Evolutionary conservation across 2,888 invertebrate genomes (phyloP), one percentile per base, ranked within the genome.

Genomic region (Lasius fuliginosus): DNA sequence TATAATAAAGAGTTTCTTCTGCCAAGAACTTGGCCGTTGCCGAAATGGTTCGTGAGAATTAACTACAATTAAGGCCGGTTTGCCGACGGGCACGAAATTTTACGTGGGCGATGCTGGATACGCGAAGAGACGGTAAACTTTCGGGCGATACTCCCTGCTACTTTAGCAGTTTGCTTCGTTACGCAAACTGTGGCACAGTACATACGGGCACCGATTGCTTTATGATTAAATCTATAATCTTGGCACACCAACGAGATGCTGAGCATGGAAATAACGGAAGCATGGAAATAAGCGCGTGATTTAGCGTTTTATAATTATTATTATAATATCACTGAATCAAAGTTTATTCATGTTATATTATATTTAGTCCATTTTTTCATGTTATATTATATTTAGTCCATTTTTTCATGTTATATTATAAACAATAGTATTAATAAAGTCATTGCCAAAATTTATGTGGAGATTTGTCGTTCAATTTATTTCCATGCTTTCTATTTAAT

Each of bases 61-160:
- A 86, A 85, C 86, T 82, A 84, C 88, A 86, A 91, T 91, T 91
- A 91, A 88, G 88, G 30, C n/a, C 84, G 84, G 75, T 82, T 42
- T 62, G 77, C 87, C 84, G 77, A 62, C 65, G 84, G 85, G 69
- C 73, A 83, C 71, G 77, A 83, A 65, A 83, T 64, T 84, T 69
- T 82, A 82, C 87, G 65, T 85, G 74, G 81, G 76, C 58, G 81
- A 83, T 68, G 58, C 71, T 5, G 56, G 15, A 71, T 36, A 33
- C 15, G 46, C 33, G 62, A 49, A 40, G 56, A 42, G 81, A 79
- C 64, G 68, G 53, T 64, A 74, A 89, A 77, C 83, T 86, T 83
- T 42, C 62, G 62, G 42, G 27, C 23, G 42, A 64, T 67, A 58
- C 36, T 46, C 27, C 15, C 40, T 42, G 53, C 5, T 53, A 23